Conservation (phyloP, 2,888 invertebrate genomes). For the Diaphora mendica region DNA sequence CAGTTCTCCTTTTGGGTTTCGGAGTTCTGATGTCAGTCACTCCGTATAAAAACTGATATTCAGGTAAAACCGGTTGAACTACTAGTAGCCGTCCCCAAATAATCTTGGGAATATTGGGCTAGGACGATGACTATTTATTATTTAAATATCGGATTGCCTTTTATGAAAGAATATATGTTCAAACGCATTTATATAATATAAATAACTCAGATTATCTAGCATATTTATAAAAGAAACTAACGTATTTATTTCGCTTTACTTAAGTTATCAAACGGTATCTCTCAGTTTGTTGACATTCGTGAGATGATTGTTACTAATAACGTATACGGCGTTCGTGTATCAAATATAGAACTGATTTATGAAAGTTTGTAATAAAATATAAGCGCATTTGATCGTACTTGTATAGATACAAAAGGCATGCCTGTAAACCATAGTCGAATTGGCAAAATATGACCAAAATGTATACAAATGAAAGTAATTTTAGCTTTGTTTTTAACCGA, state of each 20-base stretch:
- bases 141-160: neutral
- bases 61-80: no score
- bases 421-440: neutral
- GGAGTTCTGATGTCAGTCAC: no score
- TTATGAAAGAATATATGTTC: conserved; percentile 38
- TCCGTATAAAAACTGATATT: no score
- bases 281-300: conserved; percentile 55
- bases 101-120: no score
- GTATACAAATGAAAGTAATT: neutral
- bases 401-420: no score
- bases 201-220: conserved; percentile 58
- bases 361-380: neutral
- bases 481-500: no score
- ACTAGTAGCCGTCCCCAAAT: no score
- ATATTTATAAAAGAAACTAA: conserved; percentile 67
- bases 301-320: conserved; percentile 59
- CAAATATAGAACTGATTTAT: conserved; percentile 30
- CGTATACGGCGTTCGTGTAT: conserved; percentile 34
- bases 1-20: no score
- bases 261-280: conserved; percentile 59
- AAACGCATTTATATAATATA: conserved; percentile 33
- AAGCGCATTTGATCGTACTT: no score
- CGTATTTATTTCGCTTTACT: conserved; percentile 82
- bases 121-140: no score
- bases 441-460: neutral